phyloP scores from a whole-genome alignment of 2,888 invertebrate genomes.

The Drosophila anceps region DNA sequence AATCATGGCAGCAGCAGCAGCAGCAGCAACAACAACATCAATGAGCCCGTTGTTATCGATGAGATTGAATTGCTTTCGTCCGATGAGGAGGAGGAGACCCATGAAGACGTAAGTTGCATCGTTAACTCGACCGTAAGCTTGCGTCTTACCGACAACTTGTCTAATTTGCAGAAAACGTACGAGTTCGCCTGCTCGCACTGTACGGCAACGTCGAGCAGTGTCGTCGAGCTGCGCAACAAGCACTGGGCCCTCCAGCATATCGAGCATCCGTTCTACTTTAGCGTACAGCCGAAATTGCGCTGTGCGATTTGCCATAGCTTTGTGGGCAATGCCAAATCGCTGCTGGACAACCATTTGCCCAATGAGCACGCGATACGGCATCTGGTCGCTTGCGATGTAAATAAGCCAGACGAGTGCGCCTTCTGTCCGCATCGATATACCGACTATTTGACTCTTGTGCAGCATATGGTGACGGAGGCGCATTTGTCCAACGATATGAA shows the following conservation, averaged over 20 bases:
- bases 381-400: constrained; percentile 80
- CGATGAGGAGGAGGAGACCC: constrained; percentile 54
- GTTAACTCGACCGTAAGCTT: background rate
- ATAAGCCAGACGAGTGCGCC: constrained; percentile 62
- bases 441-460: constrained; percentile 35
- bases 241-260: constrained; percentile 68
- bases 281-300: constrained; percentile 65
- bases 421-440: constrained; percentile 67
- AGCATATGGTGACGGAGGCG: constrained; percentile 53
- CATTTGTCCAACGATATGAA: constrained; percentile 79
- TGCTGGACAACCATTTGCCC: constrained; percentile 64
- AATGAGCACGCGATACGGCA: constrained; percentile 76
- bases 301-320: constrained; percentile 72
- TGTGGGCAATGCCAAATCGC: constrained; percentile 56
- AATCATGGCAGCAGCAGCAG: background rate
- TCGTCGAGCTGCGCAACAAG: constrained; percentile 54
- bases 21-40: background rate
- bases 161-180: constrained; percentile 15
- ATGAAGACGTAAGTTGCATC: constrained; percentile 3
- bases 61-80: constrained; percentile 46
- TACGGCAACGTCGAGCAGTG: constrained; percentile 47
- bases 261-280: constrained; percentile 77
- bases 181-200: constrained; percentile 77
- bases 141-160: background rate
- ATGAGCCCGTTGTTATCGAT: background rate